phyloP scores from a whole-genome alignment of 1,140 invertebrate genomes.

The Dysdera silvatica region DNA sequence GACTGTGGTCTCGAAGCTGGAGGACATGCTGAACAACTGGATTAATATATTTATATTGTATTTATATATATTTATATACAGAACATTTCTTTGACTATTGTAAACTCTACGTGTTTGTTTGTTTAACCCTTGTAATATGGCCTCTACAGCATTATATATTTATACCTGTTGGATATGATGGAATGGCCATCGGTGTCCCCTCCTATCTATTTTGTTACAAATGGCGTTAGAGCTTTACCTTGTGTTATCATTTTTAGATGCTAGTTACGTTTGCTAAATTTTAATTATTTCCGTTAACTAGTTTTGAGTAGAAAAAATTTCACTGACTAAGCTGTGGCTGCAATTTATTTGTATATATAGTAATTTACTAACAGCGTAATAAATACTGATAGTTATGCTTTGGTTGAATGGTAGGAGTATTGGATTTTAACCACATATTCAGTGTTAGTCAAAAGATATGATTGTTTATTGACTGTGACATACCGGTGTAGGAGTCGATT shows the following conservation, averaged over 20 bases:
- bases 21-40: constrained; percentile 16
- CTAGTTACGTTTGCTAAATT: not conserved
- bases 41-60: not conserved
- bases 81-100: not conserved
- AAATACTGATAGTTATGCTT: too few species aligned
- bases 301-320: not conserved
- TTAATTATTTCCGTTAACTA: not conserved
- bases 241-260: not conserved
- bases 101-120: not conserved
- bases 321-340: too few species aligned
- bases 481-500: too few species aligned
- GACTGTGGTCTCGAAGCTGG: constrained; percentile 23
- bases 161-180: too few species aligned
- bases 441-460: too few species aligned
- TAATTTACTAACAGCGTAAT: too few species aligned
- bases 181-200: too few species aligned
- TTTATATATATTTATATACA: not conserved
- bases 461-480: too few species aligned
- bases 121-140: too few species aligned
- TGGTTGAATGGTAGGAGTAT: too few species aligned
- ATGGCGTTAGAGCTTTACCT: not conserved
- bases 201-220: not conserved
- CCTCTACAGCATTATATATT: not conserved
- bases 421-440: too few species aligned
- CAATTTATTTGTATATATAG: too few species aligned